A percentile compares a stretch with the other conserved stretches of the same genome.
These are phyloP conservation scores for Spodoptera picta DNA, from an alignment of 2,888 invertebrate species.

Conservation along the genomic window DNA sequence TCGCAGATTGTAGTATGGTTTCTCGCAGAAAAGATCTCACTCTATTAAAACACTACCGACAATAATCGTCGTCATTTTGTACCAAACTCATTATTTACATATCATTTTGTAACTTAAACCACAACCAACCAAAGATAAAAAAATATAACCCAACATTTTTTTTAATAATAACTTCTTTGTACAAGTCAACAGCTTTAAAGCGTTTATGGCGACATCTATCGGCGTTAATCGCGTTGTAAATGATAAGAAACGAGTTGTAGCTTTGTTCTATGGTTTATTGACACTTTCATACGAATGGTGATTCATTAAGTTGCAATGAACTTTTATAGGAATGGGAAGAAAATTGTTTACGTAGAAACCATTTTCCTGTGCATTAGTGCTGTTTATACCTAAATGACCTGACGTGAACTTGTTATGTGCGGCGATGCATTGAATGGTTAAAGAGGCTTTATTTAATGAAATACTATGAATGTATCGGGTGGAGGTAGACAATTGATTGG, in stretches of 20 bases:
- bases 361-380: too few species aligned
- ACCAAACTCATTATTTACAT: too few species aligned
- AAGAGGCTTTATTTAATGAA: too few species aligned
- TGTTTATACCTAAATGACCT: not conserved
- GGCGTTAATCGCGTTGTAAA: slow-evolving; percentile 65
- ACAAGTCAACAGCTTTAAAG: slow-evolving; percentile 67
- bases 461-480: too few species aligned
- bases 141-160: slow-evolving; percentile 71
- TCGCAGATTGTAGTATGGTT: too few species aligned
- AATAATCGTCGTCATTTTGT: too few species aligned
- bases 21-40: too few species aligned
- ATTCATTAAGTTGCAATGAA: slow-evolving; percentile 53
- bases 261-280: slow-evolving; percentile 75
- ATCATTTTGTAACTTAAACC: slow-evolving; percentile 19
- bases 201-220: slow-evolving; percentile 68
- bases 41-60: too few species aligned
- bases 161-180: slow-evolving; percentile 82
- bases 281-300: slow-evolving; percentile 60
- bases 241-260: slow-evolving; percentile 65
- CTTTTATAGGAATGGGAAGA: slow-evolving; percentile 27
- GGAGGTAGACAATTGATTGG: too few species aligned
- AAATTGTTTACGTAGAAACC: slow-evolving; percentile 19
- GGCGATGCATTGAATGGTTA: too few species aligned
- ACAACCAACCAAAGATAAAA: slow-evolving; percentile 69
- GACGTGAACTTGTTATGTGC: not conserved